Evolutionary conservation across 2,888 invertebrate genomes (phyloP), one percentile per base, ranked within the genome.

Genomic region (Lutraria lutraria): DNA sequence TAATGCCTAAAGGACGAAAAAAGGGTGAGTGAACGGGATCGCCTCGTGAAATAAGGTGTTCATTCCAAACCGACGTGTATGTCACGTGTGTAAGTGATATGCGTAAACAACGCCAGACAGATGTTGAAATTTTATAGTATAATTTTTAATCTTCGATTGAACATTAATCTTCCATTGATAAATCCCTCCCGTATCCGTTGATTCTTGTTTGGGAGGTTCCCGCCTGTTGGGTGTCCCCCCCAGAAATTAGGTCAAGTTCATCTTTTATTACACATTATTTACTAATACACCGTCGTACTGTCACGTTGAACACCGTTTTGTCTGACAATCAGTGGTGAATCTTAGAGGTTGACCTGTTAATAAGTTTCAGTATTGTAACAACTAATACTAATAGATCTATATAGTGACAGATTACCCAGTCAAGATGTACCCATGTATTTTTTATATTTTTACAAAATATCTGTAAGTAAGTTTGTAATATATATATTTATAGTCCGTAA

Each of bases 1-100:
- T 94, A 94, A 95, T 95, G 95, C 95, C 95, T 81, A 94, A 94
- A 88, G 94, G 93, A 92, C 94, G 93, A 92, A 94, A 92, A 88
- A 94, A 93, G 91, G 94, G 95, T 95, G 89, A 91, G 93, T 91
- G 52, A 43, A 79, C 29, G 63, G 54, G 12, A 25, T 34, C 31
- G 52, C n/a, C 81, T 16, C 56, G 83, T 83, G 15, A 76, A 88
- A 63, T 80, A 60, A 76, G 83, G 80, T 88, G 54, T 34, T 79
- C 52, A 63, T 83, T 52, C 56, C 4, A 25, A 19, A 34, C 63
- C 31, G 83, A 52, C 15, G 52, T 84, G 83, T 4, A 29, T 63
- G 83, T 83, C 84, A 84, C 84, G 84, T 84, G 84, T 72, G 54
- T 25, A 29, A 19, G 21, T 29, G 53, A 29, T 84, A 21, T 76